These are phyloP conservation scores for Stenotaenia linearis DNA, from an alignment of 2,888 invertebrate genomes.

Conservation along the genomic window DNA sequence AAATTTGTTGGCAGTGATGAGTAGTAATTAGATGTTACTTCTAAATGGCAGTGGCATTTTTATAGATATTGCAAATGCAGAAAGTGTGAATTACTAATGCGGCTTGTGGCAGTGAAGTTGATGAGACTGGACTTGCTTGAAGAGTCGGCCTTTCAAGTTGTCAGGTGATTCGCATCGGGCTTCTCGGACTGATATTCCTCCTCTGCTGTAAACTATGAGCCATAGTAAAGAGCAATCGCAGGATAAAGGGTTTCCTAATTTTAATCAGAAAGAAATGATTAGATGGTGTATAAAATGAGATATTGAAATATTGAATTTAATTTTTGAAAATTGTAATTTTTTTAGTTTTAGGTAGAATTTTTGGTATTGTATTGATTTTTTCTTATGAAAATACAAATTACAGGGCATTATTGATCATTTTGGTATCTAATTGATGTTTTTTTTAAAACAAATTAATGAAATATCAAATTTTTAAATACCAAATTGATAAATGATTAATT, in stretches of 20 bases:
- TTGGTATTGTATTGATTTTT: no score
- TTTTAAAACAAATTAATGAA: no score
- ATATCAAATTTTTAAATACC: no score
- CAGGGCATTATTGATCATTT: no score
- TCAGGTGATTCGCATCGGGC: slow-evolving; percentile 30
- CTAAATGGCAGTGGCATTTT: neutral
- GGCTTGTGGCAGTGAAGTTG: slow-evolving; percentile 32
- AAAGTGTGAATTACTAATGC: neutral
- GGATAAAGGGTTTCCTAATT: slow-evolving; percentile 33
- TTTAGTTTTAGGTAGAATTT: no score
- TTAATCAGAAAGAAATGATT: neutral
- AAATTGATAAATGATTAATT: no score
- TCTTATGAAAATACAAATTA: no score
- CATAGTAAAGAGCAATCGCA: slow-evolving; percentile 35
- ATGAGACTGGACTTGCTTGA: slow-evolving; percentile 27
- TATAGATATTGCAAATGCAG: slow-evolving; percentile 1
- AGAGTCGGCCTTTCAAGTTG: slow-evolving; percentile 30
- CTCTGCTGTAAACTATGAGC: slow-evolving; percentile 21
- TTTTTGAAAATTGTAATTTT: no score
- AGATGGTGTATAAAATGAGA: no score
- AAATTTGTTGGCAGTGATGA: neutral
- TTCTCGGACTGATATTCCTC: slow-evolving; percentile 16
- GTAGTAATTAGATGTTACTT: no score
- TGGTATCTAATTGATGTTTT: no score
- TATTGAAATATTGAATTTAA: no score